Conservation (phyloP, 2,797 vertebrate genomes). For the Sylvia borin region DNA sequence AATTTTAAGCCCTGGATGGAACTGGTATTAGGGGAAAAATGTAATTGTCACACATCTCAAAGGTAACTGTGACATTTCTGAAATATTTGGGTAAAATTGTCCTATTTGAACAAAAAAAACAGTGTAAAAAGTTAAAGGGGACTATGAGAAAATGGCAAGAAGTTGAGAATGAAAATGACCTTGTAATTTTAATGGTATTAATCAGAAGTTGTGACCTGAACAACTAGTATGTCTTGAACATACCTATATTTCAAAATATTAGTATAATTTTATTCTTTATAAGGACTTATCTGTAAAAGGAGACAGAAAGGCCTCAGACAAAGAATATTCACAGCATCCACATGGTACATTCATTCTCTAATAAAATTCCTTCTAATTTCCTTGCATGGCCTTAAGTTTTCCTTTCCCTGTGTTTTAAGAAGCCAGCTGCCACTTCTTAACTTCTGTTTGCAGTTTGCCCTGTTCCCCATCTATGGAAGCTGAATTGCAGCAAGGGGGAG, state of each 20-base stretch:
- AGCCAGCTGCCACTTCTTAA: background rate
- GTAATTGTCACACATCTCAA: background rate
- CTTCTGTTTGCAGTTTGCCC: background rate
- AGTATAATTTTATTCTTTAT: background rate
- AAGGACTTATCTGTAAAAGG: background rate
- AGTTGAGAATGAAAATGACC: background rate
- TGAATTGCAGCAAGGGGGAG: background rate
- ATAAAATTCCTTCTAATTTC: background rate
- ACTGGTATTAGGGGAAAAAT: background rate
- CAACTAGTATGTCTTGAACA: background rate
- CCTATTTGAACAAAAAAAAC: background rate
- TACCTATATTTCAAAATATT: background rate
- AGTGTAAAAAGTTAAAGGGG: background rate
- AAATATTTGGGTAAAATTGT: background rate
- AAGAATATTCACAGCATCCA: background rate
- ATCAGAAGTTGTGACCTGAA: background rate
- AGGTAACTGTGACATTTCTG: background rate
- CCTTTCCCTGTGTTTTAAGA: background rate
- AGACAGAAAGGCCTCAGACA: background rate
- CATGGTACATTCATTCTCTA: background rate
- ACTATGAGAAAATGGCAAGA: background rate
- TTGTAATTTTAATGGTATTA: background rate
- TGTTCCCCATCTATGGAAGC: background rate
- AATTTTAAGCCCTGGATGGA: background rate
- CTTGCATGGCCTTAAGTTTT: background rate